Percentiles rank a stretch among this genome's conserved stretches.
Conservation (phyloP, 2,797 vertebrate genomes). For the Dicrostonyx torquatus region DNA sequence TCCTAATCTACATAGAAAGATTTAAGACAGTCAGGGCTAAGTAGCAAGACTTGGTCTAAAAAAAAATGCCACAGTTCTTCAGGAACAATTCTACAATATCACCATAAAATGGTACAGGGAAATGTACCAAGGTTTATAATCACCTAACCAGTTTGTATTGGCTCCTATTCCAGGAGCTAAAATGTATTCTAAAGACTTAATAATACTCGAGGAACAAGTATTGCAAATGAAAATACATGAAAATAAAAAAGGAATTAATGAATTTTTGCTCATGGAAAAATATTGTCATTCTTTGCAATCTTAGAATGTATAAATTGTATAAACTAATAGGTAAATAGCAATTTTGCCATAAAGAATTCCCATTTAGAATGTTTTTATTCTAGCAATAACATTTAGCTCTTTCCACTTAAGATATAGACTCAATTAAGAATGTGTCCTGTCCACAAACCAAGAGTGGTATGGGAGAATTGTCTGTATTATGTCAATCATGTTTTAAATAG, state of each 20-base stretch:
- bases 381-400: neutral
- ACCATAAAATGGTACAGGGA: neutral
- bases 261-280: conserved; percentile 19
- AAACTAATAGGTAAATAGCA: too few species aligned
- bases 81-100: neutral
- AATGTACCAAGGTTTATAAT: neutral
- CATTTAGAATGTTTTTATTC: neutral
- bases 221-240: neutral
- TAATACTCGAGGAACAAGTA: neutral
- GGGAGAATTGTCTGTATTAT: too few species aligned
- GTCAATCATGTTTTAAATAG: too few species aligned
- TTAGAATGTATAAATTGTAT: too few species aligned
- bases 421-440: conserved; percentile 47
- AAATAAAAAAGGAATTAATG: neutral
- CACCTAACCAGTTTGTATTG: neutral
- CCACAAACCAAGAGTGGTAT: too few species aligned
- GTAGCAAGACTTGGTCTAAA: neutral
- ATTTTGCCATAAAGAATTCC: too few species aligned
- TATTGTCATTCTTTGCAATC: neutral
- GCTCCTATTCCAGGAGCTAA: neutral
- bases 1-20: neutral
- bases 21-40: neutral
- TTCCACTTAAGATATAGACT: conserved; percentile 47
- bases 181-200: neutral
- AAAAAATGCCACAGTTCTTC: neutral